Evolutionary conservation across 2,113 vertebrate species (phyloP).

Genomic region (Chrysemys picta): DNA sequence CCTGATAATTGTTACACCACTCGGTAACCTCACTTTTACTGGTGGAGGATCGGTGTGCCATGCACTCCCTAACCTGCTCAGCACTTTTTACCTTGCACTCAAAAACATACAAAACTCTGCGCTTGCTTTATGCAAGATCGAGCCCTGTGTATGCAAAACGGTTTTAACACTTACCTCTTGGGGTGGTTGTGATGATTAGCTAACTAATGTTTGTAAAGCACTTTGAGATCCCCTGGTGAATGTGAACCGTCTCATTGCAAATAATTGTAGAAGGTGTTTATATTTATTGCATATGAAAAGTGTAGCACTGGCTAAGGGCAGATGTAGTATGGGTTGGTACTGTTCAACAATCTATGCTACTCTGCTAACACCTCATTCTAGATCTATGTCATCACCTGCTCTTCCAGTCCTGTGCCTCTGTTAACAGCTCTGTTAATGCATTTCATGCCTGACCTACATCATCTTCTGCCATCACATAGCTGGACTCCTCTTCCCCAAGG

Average conservation of each 20-base stretch:
- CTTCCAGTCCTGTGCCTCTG: background rate
- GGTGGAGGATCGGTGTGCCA: background rate
- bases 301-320: background rate
- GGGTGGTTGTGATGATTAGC: background rate
- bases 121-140: background rate
- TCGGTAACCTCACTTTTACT: background rate
- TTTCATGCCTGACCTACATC: background rate
- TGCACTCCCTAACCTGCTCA: background rate
- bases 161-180: background rate
- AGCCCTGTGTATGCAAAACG: background rate
- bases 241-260: background rate
- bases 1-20: background rate
- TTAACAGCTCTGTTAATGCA: background rate
- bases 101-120: background rate
- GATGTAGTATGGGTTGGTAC: background rate
- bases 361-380: background rate
- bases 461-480: background rate
- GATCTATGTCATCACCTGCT: background rate
- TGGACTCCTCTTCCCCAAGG: background rate
- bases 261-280: background rate
- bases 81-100: background rate
- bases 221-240: background rate
- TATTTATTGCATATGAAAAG: background rate
- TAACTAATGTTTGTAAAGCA: background rate
- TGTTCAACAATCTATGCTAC: background rate